Conservation (phyloP, 2,797 vertebrate genomes). For the Rhabdomys pumilio region DNA sequence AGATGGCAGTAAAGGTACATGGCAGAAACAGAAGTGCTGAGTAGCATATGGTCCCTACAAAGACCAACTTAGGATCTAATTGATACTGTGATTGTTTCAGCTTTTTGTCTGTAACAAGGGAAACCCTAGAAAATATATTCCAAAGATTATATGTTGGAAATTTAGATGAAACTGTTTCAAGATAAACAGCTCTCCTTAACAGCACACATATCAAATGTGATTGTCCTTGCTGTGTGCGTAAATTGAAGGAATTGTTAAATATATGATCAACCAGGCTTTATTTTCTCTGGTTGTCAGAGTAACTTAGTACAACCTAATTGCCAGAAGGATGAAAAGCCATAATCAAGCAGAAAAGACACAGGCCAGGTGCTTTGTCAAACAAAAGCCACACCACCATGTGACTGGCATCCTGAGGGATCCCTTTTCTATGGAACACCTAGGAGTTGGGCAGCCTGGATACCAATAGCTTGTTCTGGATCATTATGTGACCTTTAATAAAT, state of each 20-base stretch:
- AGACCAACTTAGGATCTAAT: constrained; percentile 87
- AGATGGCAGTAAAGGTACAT: constrained; percentile 97
- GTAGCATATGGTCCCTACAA: constrained; percentile 71
- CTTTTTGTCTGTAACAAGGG: constrained; percentile 86
- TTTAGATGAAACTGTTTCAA: constrained; percentile 83
- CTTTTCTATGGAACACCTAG: constrained; percentile 14
- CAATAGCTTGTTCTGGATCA: not conserved
- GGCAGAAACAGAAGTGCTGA: constrained; percentile 61
- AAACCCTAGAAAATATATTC: constrained; percentile 87
- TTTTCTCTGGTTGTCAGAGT: constrained; percentile 77
- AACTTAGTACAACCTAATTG: constrained; percentile 78
- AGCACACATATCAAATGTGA: constrained; percentile 75
- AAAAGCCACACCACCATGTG: not conserved
- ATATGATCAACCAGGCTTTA: constrained; percentile 55
- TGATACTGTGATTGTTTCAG: constrained; percentile 89
- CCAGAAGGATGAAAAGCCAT: constrained; percentile 68
- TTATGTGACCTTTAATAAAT: constrained; percentile 51
- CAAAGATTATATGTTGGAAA: constrained; percentile 87
- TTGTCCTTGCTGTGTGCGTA: constrained; percentile 75
- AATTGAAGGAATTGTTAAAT: constrained; percentile 80
- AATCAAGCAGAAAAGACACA: not conserved
- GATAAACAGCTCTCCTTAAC: constrained; percentile 81
- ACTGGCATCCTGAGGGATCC: not conserved
- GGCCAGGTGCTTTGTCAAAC: constrained; percentile 48
- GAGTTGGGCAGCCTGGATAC: not conserved